These are phyloP conservation scores for Myiagra hebetior DNA, from an alignment of 2,113 vertebrate genomes.

Conservation along the genomic window DNA sequence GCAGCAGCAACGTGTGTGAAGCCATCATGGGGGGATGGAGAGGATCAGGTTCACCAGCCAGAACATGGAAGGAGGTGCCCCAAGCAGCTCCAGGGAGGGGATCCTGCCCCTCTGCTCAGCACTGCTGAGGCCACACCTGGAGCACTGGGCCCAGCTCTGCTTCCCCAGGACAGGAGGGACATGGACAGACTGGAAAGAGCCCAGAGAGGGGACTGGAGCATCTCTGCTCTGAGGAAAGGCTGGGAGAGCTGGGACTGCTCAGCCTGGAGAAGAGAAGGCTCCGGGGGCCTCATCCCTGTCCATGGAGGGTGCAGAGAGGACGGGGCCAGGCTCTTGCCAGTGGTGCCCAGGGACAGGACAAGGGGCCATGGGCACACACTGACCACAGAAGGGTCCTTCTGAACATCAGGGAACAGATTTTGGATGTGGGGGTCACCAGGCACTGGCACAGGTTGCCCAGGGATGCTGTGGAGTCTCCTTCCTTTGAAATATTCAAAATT, in stretches of 20 bases:
- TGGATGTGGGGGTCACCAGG: neutral
- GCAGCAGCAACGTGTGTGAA: neutral
- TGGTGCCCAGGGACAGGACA: neutral
- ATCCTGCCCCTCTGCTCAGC: neutral
- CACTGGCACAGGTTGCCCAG: neutral
- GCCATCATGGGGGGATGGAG: neutral
- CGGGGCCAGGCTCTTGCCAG: neutral
- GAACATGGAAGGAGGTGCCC: neutral
- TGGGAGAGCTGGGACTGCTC: neutral
- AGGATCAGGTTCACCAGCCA: neutral
- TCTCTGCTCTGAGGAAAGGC: neutral
- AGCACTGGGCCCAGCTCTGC: neutral
- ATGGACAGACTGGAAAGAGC: neutral
- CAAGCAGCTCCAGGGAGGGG: neutral
- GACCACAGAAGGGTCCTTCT: neutral
- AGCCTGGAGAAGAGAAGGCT: neutral
- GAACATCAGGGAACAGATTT: neutral
- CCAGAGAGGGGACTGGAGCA: neutral
- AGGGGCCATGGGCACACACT: neutral
- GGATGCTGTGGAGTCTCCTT: neutral
- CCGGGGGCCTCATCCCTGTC: neutral
- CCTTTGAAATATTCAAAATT: neutral
- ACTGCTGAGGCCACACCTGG: neutral
- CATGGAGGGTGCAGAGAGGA: neutral
- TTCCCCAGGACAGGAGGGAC: neutral